Percentiles rank a stretch among this genome's conserved stretches.
phyloP scores from a whole-genome alignment of 2,113 vertebrate species.

The Phaethon lepturus region DNA sequence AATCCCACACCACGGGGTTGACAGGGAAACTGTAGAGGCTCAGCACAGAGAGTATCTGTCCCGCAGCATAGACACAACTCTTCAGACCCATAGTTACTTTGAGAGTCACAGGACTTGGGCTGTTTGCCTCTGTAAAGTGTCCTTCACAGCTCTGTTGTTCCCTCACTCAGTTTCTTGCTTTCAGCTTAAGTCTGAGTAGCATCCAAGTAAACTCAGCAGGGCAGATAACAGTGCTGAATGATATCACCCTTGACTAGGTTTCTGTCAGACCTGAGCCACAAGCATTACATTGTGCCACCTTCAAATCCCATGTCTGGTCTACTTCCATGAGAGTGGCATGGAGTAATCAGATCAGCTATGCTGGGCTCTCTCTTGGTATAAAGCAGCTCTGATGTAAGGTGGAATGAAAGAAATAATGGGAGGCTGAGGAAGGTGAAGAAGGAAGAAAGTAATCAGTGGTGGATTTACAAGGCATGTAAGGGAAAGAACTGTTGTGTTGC shows the following conservation, averaged over 20 bases:
- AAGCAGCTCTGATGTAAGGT: background rate
- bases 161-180: background rate
- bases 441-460: background rate
- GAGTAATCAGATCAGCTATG: background rate
- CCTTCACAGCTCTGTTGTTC: background rate
- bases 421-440: background rate
- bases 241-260: background rate
- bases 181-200: background rate
- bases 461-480: background rate
- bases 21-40: background rate
- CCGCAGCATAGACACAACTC: background rate
- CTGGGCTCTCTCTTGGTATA: background rate
- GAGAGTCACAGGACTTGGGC: background rate
- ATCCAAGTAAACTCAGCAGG: background rate
- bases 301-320: background rate
- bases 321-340: background rate
- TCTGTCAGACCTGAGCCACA: background rate
- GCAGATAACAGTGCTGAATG: background rate
- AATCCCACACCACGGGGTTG: background rate
- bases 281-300: background rate
- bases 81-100: background rate
- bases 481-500: background rate
- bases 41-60: background rate
- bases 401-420: background rate
- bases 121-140: background rate